phyloP scores from a whole-genome alignment of 2,888 invertebrate species.

The Lycocerus yunnanus region DNA sequence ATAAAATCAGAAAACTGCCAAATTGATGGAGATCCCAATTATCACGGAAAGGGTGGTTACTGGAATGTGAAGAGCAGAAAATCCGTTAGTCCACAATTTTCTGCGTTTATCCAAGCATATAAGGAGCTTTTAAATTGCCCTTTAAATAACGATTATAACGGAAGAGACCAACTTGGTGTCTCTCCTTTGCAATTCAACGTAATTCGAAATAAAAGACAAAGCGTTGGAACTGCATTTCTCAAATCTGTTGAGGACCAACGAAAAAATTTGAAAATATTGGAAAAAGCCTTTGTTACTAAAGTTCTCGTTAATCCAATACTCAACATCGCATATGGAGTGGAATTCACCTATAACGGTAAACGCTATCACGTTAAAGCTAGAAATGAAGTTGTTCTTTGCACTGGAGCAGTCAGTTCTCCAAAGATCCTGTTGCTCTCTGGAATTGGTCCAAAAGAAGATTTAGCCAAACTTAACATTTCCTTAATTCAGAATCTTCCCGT shows the following conservation, averaged over 20 bases:
- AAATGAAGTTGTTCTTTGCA: constrained; percentile 67
- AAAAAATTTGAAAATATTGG: constrained; percentile 63
- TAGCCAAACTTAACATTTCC: constrained; percentile 58
- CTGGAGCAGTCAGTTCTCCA: constrained; percentile 66
- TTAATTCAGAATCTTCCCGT: constrained; percentile 69
- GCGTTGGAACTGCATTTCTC: constrained; percentile 58
- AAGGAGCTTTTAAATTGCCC: constrained; percentile 52
- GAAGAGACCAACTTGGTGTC: neutral
- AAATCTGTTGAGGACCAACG: constrained; percentile 60
- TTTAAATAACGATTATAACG: neutral
- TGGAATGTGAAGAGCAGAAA: constrained; percentile 63
- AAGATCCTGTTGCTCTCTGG: constrained; percentile 69
- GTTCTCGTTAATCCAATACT: constrained; percentile 58
- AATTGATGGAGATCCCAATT: constrained; percentile 53
- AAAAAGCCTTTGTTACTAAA: constrained; percentile 61
- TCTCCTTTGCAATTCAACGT: neutral
- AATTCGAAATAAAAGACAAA: neutral
- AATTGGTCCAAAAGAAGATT: constrained; percentile 64
- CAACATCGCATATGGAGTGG: constrained; percentile 59
- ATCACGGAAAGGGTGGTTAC: constrained; percentile 66
- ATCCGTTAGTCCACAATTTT: constrained; percentile 56
- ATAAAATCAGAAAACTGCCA: constrained; percentile 55
- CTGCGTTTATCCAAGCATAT: constrained; percentile 50
- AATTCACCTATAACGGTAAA: constrained; percentile 57
- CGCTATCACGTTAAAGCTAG: constrained; percentile 57